Evolutionary conservation across 2,888 invertebrate genomes (phyloP).

Genomic region (Eucera pruinosa): DNA sequence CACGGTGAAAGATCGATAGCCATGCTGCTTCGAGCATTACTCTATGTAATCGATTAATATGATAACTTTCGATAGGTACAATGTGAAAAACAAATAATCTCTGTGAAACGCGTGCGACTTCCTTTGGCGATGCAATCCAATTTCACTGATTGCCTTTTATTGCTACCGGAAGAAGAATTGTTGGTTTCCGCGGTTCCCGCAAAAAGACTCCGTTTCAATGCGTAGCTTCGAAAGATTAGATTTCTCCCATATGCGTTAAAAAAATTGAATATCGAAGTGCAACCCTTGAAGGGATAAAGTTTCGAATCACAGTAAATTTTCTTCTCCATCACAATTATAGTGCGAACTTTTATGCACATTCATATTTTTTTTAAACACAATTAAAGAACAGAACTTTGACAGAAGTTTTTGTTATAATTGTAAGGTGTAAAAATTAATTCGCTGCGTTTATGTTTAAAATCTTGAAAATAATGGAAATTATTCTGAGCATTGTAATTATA

Average conservation of each 20-base stretch:
- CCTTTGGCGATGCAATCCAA: constrained; percentile 1
- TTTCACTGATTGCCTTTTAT: not conserved
- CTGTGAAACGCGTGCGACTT: not conserved
- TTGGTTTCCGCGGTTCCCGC: too few species aligned
- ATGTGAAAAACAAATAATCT: not conserved
- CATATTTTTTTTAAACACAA: too few species aligned
- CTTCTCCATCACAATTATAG: not conserved
- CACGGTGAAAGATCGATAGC: not conserved
- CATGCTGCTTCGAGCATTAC: not conserved
- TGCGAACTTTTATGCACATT: too few species aligned
- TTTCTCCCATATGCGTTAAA: not conserved
- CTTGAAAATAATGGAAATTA: too few species aligned
- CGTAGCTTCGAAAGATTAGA: constrained; percentile 11
- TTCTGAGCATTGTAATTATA: too few species aligned
- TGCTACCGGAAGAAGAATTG: constrained; percentile 10
- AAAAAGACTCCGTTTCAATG: not conserved
- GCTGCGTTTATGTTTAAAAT: too few species aligned
- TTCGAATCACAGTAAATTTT: constrained; percentile 1
- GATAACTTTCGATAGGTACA: not conserved
- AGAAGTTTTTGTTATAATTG: too few species aligned
- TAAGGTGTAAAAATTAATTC: too few species aligned
- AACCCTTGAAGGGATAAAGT: not conserved
- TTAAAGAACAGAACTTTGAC: too few species aligned
- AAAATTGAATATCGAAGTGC: constrained; percentile 30
- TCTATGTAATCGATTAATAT: constrained; percentile 7